Base-by-base conservation (phyloP, 2,888 invertebrate genomes). In the Drosophila flavopinicola region DNA sequence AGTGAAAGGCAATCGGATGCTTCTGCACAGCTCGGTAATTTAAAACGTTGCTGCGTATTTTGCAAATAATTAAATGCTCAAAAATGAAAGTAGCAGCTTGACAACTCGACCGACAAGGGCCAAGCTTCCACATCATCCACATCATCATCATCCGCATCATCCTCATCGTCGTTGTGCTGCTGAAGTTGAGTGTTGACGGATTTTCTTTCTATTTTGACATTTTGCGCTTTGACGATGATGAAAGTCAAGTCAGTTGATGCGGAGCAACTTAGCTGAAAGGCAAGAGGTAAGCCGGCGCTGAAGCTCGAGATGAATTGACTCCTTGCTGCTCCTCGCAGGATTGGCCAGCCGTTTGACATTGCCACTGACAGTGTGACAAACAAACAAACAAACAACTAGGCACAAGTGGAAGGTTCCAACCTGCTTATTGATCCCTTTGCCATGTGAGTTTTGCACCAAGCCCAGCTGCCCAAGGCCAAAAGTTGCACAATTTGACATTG, bases 1-100 rank as follows among this genome's bases (percentile, higher is more conserved):
- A 35, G 41, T 41, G 49, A 56, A 66, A 58, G 58, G 33, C 32
- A 59, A 57, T 47, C 39, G 29, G 53, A 59, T 45, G 32, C 32
- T n/a, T n/a, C n/a, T 15, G 20, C 15, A 9, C 29, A n/a, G 23
- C 27, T 48, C 5, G 39, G 71, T 63, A 75, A 78, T 52, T 63
- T 48, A 41, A 75, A 52, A 38, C 56, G 65, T 33, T 23, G 32
- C 25, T 45, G 39, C 54, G 29, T 29, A 66, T 59, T 73, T 66
- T 68, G 39, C 56, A 61, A 59, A 78, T 78, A 78, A 85, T 74
- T 78, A 77, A 78, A 74, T 65, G 68, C 45, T 53, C 41, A 39
- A 38, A 73, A 59, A 41, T 54, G 44, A 53, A 59, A 39, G 39
- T 41, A 6, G 37, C 38, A 48, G 52, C 17, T 35, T 11, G 9